A percentile compares a stretch with the other conserved stretches of the same genome.
These are phyloP conservation scores for Drosophila meridiana DNA, from an alignment of 2,888 invertebrate genomes.

Conservation along the genomic window DNA sequence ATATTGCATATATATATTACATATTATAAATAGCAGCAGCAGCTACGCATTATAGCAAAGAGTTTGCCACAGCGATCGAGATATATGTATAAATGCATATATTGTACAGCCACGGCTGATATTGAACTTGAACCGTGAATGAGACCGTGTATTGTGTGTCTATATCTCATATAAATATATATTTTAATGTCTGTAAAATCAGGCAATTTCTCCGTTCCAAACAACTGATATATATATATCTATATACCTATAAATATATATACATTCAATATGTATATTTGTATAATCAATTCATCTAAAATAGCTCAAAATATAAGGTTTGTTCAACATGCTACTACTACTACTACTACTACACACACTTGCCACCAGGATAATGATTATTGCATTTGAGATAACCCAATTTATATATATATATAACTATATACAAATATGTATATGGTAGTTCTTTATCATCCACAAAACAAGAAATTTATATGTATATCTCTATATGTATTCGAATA, in stretches of 20 bases:
- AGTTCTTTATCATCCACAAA: constrained; percentile 66
- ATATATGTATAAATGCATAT: constrained; percentile 32
- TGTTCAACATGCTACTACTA: constrained; percentile 73
- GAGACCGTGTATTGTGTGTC: constrained; percentile 43
- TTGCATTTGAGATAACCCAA: constrained; percentile 63
- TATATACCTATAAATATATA: constrained; percentile 30
- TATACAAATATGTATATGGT: constrained; percentile 52
- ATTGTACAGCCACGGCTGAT: constrained; percentile 33
- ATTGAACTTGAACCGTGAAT: constrained; percentile 39
- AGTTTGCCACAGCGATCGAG: constrained; percentile 45
- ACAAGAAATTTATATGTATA: constrained; percentile 51
- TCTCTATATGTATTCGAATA: constrained; percentile 66
- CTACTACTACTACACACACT: constrained; percentile 70
- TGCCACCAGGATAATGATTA: constrained; percentile 69
- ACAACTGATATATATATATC: constrained; percentile 32
- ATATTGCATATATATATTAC: constrained; percentile 46
- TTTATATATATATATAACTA: constrained; percentile 52
- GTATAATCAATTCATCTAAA: constrained; percentile 52
- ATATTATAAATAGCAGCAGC: constrained; percentile 47
- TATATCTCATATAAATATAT: constrained; percentile 31
- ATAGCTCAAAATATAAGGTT: constrained; percentile 67
- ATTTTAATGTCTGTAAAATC: constrained; percentile 50
- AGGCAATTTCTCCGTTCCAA: constrained; percentile 49
- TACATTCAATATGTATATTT: constrained; percentile 45
- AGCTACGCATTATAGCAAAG: constrained; percentile 57